Evolutionary conservation across 2,888 invertebrate species (phyloP).

Genomic region (Melipona bicolor): DNA sequence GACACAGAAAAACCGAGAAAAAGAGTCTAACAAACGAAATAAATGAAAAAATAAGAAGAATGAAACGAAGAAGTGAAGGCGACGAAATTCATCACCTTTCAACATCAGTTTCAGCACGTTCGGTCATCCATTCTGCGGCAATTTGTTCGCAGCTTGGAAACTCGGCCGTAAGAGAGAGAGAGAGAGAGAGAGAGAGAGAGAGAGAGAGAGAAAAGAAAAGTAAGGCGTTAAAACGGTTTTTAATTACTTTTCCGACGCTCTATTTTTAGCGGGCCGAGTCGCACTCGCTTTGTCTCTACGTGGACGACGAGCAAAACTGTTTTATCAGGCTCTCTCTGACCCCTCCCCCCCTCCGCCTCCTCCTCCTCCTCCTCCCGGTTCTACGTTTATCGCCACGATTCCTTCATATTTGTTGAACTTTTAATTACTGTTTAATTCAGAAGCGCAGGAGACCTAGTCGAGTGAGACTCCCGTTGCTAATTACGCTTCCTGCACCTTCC

Average conservation of each 20-base stretch:
- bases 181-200: no score
- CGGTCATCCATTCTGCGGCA: not conserved
- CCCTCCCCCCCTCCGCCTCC: no score
- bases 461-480: slow-evolving; percentile 3
- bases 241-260: slow-evolving; percentile 31
- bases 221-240: slow-evolving; percentile 36
- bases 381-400: not conserved
- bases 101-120: not conserved
- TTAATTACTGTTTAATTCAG: slow-evolving; percentile 46
- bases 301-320: not conserved
- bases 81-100: no score
- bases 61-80: not conserved
- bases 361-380: no score
- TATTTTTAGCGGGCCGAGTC: not conserved
- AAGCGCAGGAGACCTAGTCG: not conserved
- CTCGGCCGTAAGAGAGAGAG: not conserved
- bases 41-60: not conserved
- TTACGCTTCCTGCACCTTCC: slow-evolving; percentile 13
- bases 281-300: not conserved
- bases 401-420: slow-evolving; percentile 42
- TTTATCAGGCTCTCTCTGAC: slow-evolving; percentile 1
- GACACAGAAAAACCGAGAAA: not conserved
- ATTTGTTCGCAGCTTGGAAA: slow-evolving; percentile 5
- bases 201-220: not conserved
- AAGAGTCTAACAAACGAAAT: not conserved